phyloP scores from a whole-genome alignment of 2,888 invertebrate species.

The Portevinia maculata region DNA sequence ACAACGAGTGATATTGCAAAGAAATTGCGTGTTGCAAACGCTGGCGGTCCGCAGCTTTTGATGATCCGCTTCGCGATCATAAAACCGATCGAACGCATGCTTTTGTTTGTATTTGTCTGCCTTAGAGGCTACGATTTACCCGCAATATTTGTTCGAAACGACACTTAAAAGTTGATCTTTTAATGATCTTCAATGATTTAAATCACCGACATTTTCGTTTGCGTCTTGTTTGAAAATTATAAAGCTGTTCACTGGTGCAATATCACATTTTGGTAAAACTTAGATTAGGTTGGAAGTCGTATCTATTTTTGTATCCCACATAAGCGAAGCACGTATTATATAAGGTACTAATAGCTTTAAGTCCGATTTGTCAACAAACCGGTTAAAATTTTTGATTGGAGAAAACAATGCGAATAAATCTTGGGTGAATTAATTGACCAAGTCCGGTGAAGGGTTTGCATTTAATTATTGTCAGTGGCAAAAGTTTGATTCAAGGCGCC shows the following conservation, averaged over 20 bases:
- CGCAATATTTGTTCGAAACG: constrained; percentile 16
- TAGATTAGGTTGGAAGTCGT: constrained; percentile 21
- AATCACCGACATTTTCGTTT: constrained; percentile 32
- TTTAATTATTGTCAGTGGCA: constrained; percentile 37
- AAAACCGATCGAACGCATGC: constrained; percentile 43
- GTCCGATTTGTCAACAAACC: constrained; percentile 35
- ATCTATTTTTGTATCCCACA: constrained; percentile 10
- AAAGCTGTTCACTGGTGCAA: constrained; percentile 3
- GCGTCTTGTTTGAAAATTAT: constrained; percentile 20
- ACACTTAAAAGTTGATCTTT: constrained; percentile 19
- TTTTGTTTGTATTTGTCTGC: constrained; percentile 4
- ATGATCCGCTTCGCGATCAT: constrained; percentile 30
- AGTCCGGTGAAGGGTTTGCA: constrained; percentile 37
- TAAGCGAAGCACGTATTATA: constrained; percentile 7
- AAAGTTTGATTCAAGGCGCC: constrained; percentile 15
- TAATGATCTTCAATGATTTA: constrained; percentile 25
- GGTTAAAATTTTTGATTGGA: constrained; percentile 33
- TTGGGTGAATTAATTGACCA: constrained; percentile 44
- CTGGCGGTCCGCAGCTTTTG: constrained; percentile 20
- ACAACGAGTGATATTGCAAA: constrained; percentile 59
- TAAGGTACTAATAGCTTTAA: constrained; percentile 5
- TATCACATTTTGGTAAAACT: constrained; percentile 3
- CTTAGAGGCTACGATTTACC: constrained; percentile 1
- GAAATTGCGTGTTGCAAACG: constrained; percentile 52
- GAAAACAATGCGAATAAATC: constrained; percentile 52